These are phyloP conservation scores for Pelodytes ibericus DNA, from an alignment of 2,797 vertebrate genomes.

Conservation along the genomic window DNA sequence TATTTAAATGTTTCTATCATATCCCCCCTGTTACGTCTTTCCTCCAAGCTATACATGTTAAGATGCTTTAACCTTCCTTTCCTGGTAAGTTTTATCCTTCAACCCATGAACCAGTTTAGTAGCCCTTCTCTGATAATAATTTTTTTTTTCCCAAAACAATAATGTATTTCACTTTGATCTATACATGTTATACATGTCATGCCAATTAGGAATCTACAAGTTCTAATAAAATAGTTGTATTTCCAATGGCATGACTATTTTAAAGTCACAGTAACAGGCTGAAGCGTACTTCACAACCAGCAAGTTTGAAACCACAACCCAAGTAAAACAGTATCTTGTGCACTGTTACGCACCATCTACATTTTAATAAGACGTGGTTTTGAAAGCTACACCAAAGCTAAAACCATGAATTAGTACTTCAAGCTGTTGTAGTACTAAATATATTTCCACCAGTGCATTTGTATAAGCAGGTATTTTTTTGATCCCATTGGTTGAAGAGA, in stretches of 20 bases:
- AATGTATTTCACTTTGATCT: conserved; percentile 72
- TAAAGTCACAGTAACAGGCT: conserved; percentile 71
- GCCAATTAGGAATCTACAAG: conserved; percentile 67
- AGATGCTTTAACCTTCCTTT: too few relatives aligned
- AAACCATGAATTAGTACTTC: not conserved
- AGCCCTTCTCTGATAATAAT: too few relatives aligned
- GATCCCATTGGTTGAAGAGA: too few relatives aligned
- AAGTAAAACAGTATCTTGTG: conserved; percentile 61
- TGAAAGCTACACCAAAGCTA: conserved; percentile 58
- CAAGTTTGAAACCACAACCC: conserved; percentile 58
- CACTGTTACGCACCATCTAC: conserved; percentile 51
- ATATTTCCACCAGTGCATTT: not conserved
- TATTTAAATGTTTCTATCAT: too few relatives aligned
- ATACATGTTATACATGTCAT: conserved; percentile 71
- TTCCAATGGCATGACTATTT: conserved; percentile 58
- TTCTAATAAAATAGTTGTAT: conserved; percentile 61
- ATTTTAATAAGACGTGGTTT: conserved; percentile 60
- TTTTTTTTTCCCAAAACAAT: conserved; percentile 68
- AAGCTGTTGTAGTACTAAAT: conserved; percentile 18
- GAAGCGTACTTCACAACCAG: conserved; percentile 69
- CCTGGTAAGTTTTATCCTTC: too few relatives aligned
- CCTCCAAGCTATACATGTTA: too few relatives aligned
- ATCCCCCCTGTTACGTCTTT: too few relatives aligned
- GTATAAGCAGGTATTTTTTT: not conserved
- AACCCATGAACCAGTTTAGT: too few relatives aligned